phyloP scores from a whole-genome alignment of 2,113 vertebrate species.

The Herpailurus yagouaroundi region DNA sequence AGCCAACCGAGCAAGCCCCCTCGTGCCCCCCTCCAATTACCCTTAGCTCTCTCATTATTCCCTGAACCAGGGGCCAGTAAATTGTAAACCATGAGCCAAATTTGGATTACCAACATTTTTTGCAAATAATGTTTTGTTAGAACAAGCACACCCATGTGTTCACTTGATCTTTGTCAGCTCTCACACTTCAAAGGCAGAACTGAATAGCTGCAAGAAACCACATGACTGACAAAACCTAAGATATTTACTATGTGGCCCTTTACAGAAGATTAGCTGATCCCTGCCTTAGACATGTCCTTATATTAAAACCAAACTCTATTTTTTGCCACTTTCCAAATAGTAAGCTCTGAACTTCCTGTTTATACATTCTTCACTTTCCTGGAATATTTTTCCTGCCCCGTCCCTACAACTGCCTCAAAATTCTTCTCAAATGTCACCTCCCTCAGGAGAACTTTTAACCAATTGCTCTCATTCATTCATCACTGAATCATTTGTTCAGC shows the following conservation, averaged over 20 bases:
- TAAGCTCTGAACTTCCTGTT: background rate
- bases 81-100: background rate
- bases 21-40: background rate
- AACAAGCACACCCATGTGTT: background rate
- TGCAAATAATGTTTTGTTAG: background rate
- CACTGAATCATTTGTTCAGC: background rate
- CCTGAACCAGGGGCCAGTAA: background rate
- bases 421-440: background rate
- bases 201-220: background rate
- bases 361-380: background rate
- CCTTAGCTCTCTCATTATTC: background rate
- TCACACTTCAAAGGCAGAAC: background rate
- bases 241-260: background rate
- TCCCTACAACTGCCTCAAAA: background rate
- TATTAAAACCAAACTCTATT: slow-evolving; percentile 20
- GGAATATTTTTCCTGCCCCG: background rate
- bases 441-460: background rate
- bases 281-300: background rate
- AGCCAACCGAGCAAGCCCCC: too few relatives aligned
- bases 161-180: background rate
- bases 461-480: background rate
- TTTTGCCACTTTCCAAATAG: background rate
- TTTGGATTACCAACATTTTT: background rate
- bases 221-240: background rate
- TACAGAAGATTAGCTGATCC: background rate